Conservation (phyloP, 2,797 vertebrate species). For the Triplophysa bombifrons region DNA sequence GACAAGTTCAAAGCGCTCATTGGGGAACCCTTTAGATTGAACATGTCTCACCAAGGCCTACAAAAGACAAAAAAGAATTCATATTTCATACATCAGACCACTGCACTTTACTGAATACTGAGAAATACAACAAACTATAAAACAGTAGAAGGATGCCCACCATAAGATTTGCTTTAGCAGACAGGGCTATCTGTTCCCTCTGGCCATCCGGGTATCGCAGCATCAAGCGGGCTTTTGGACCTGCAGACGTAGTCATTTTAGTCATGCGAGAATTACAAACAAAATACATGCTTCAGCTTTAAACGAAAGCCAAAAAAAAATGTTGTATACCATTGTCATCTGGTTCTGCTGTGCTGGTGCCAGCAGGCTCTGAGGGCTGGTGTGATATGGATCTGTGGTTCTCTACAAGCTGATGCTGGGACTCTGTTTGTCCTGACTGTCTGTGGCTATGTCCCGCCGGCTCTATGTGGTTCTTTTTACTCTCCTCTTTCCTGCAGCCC, state of each 20-base stretch:
- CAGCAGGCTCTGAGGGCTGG: conserved; percentile 72
- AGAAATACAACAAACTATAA: neutral
- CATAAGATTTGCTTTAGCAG: conserved; percentile 94
- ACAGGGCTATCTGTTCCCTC: conserved; percentile 95
- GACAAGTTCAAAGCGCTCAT: conserved; percentile 98
- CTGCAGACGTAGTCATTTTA: conserved; percentile 66
- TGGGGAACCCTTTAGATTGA: conserved; percentile 96
- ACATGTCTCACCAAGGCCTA: conserved; percentile 96
- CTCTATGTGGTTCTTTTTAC: conserved; percentile 88
- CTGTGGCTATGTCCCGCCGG: conserved; percentile 75
- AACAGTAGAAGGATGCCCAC: conserved; percentile 68
- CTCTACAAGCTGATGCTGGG: conserved; percentile 63
- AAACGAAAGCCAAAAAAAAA: neutral
- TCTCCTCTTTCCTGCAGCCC: conserved; percentile 91
- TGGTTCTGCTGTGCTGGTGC: conserved; percentile 75
- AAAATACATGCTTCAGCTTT: neutral
- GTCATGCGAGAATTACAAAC: neutral
- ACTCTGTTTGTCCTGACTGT: conserved; percentile 74
- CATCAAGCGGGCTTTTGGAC: conserved; percentile 98
- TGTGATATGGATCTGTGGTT: conserved; percentile 79
- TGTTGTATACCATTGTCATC: conserved; percentile 85
- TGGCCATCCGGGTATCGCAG: conserved; percentile 97
- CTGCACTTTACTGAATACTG: neutral
- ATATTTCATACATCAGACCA: neutral
- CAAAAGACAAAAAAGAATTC: conserved; percentile 38